Conservation (phyloP, 2,797 vertebrate genomes). For the Melopsittacus undulatus region DNA sequence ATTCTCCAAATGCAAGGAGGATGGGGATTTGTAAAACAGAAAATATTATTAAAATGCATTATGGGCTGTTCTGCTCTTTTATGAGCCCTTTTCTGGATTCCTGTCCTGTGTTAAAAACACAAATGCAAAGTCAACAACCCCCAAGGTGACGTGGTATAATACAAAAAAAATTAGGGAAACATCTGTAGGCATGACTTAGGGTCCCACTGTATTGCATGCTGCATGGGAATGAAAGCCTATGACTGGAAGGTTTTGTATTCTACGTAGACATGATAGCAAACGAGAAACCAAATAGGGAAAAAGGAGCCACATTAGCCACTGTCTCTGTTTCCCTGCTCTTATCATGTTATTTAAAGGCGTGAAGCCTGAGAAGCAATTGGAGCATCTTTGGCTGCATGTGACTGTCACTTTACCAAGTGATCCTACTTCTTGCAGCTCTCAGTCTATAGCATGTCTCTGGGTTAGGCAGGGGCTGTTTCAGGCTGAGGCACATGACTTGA, state of each 20-base stretch:
- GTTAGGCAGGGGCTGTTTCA: background rate
- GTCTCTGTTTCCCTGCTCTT: background rate
- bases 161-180: background rate
- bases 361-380: background rate
- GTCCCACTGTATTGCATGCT: background rate
- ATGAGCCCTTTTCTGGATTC: background rate
- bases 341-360: background rate
- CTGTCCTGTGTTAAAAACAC: background rate
- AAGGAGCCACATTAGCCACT: background rate
- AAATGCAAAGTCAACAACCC: background rate
- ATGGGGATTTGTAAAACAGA: background rate
- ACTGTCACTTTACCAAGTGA: background rate
- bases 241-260: background rate
- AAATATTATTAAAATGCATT: background rate
- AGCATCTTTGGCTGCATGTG: background rate
- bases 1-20: background rate
- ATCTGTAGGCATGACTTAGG: background rate
- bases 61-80: background rate
- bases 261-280: background rate
- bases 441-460: fast-evolving
- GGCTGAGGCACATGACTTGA: background rate
- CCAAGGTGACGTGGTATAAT: background rate
- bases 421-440: background rate
- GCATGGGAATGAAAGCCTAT: background rate
- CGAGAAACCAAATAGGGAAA: background rate